Evolutionary conservation across 1,140 invertebrate species (phyloP).

Genomic region (Pteromalus puparum): DNA sequence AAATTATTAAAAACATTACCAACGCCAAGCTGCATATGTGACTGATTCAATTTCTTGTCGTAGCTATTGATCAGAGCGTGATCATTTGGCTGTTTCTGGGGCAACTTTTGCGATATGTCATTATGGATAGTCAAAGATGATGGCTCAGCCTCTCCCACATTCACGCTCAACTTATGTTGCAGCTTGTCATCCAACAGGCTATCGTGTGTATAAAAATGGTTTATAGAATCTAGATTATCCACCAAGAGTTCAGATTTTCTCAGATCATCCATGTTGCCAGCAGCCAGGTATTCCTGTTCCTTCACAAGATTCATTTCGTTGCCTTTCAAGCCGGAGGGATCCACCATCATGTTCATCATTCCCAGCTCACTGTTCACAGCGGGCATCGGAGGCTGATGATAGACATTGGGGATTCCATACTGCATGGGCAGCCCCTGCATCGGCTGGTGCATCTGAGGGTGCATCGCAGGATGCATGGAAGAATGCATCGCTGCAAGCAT

Average conservation of each 20-base stretch:
- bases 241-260: slow-evolving; percentile 49
- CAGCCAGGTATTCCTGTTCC: slow-evolving; percentile 33
- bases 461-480: not conserved
- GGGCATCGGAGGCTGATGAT: slow-evolving; percentile 26
- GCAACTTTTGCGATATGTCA: slow-evolving; percentile 64
- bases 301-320: slow-evolving; percentile 28
- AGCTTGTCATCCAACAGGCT: slow-evolving; percentile 56
- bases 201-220: slow-evolving; percentile 63
- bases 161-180: slow-evolving; percentile 59
- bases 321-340: not conserved
- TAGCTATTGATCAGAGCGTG: slow-evolving; percentile 66
- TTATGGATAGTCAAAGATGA: slow-evolving; percentile 61
- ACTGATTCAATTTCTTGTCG: slow-evolving; percentile 70
- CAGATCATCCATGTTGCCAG: slow-evolving; percentile 41
- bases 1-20: slow-evolving; percentile 80
- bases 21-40: slow-evolving; percentile 74
- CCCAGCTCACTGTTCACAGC: slow-evolving; percentile 34
- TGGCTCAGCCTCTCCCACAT: slow-evolving; percentile 57
- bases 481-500: not conserved
- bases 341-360: slow-evolving; percentile 22
- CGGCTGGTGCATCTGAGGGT: not conserved
- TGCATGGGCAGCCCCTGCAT: slow-evolving; percentile 32
- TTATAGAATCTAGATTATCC: slow-evolving; percentile 60
- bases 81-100: slow-evolving; percentile 66
- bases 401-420: slow-evolving; percentile 37